Base-by-base conservation (phyloP, 2,113 vertebrate species). In the Sylvietta virens region DNA sequence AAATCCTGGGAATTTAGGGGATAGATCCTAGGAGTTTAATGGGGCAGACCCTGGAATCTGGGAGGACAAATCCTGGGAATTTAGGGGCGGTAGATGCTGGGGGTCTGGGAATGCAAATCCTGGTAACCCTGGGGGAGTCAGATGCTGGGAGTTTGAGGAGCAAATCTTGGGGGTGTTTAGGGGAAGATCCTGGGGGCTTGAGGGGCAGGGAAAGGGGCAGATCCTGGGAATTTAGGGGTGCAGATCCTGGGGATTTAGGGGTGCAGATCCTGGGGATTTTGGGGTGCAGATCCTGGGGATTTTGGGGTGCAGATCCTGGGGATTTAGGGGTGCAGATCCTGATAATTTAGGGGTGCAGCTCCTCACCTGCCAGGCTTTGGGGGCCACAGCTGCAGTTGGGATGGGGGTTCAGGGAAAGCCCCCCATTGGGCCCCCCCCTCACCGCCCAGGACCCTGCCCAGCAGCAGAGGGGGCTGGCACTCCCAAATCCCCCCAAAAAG, bases 351-450 rank as follows among this genome's bases (percentile, higher is more conserved):
- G 3, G 17, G 8, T 0, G 14, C 28, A n/a, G 9, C 22, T 73
- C 40, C 19, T 64, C 3, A 11, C 2, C n/a, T 5, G 7, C 2
- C 5, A 20, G 51, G 10, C 31, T 35, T 26, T 15, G 12, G 12
- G 7, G 11, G 3, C 27, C 37, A 28, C 51, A 53, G 31, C n/a
- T 0, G 0, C 28, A 40, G 6, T 15, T 0, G 4, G 45, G 15
- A 3, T 7, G 4, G 21, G 3, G 8, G 9, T 4, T 23, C 22
- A 15, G 61, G 30, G 20, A 47, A 28, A 10, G 2, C 33, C 22
- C 28, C 17, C 2, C 8, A 2, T 54, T 23, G 18, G 9, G 40
- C 33, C 2, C 19, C 37, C 31, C 26, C 9, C n/a, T n/a, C 48
- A 3, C n/a, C 27, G 8, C 20, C 6, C 80, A 60, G 31, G 31